Percentiles rank a stretch among this genome's conserved stretches.
phyloP scores from a whole-genome alignment of 2,888 invertebrate genomes.

The Lordiphosa fenestrarum region DNA sequence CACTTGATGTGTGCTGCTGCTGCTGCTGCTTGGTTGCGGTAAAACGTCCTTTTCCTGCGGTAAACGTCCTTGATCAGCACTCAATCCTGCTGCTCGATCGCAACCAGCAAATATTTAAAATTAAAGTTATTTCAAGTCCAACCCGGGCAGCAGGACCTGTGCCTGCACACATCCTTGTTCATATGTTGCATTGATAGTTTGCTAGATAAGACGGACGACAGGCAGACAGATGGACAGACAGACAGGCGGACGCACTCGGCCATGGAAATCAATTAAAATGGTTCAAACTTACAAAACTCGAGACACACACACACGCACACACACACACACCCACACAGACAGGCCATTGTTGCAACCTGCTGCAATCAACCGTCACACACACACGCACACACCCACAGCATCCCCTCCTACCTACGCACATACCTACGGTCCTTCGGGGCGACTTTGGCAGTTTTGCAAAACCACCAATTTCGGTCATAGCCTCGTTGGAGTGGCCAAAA shows the following conservation, averaged over 20 bases:
- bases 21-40: conserved; percentile 5
- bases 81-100: conserved; percentile 6
- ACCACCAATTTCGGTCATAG: conserved; percentile 67
- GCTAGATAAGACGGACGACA: conserved; percentile 56
- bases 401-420: conserved; percentile 4
- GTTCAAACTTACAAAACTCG: conserved; percentile 49
- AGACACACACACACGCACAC: conserved; percentile 17
- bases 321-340: conserved; percentile 41
- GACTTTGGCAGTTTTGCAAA: conserved; percentile 61
- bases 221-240: conserved; percentile 47
- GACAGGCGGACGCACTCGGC: conserved; percentile 64
- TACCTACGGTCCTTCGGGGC: conserved; percentile 20
- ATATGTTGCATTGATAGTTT: conserved; percentile 43
- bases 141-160: background rate
- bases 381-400: conserved; percentile 22
- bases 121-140: too few relatives aligned
- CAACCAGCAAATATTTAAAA: conserved; percentile 2
- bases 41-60: conserved; percentile 26
- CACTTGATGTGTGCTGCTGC: conserved; percentile 14
- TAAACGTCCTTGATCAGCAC: conserved; percentile 8
- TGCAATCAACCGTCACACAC: conserved; percentile 68
- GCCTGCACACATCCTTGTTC: conserved; percentile 16
- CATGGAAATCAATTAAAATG: conserved; percentile 79
- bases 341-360: conserved; percentile 53
- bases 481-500: conserved; percentile 11